A percentile compares a stretch with the other conserved stretches of the same genome.
Conservation (phyloP, 2,797 vertebrate species). For the Adelosebastes latens region DNA sequence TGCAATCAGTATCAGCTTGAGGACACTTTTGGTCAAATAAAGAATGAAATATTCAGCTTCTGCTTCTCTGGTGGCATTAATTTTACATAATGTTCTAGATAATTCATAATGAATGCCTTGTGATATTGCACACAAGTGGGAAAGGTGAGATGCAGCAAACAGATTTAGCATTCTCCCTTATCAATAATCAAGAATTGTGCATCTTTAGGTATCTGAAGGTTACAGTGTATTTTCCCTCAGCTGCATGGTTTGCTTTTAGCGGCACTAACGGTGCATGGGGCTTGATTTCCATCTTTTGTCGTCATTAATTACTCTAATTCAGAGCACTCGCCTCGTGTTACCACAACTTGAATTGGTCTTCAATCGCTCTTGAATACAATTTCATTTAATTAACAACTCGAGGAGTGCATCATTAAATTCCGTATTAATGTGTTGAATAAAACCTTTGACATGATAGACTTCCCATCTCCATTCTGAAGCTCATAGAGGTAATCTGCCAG, state of each 20-base stretch:
- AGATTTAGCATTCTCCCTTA: background rate
- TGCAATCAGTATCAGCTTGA: constrained; percentile 20
- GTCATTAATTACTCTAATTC: constrained; percentile 65
- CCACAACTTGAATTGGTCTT: constrained; percentile 60
- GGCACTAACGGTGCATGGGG: background rate
- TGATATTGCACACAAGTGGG: constrained; percentile 3
- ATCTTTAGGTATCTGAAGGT: constrained; percentile 15
- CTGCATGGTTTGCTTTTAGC: constrained; percentile 13
- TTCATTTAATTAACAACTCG: constrained; percentile 66
- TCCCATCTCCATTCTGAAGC: constrained; percentile 33
- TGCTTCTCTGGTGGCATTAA: constrained; percentile 29
- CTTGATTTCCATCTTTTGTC: constrained; percentile 60
- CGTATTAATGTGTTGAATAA: constrained; percentile 56
- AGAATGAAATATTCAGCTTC: constrained; percentile 42
- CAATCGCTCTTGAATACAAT: constrained; percentile 65
- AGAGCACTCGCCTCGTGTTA: constrained; percentile 61
- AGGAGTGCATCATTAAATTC: constrained; percentile 57
- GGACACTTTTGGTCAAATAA: constrained; percentile 42
- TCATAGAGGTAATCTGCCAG: constrained; percentile 10
- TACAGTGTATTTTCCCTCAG: constrained; percentile 4
- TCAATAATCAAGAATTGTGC: background rate
- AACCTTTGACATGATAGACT: constrained; percentile 42
- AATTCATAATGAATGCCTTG: constrained; percentile 34
- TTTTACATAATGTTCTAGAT: constrained; percentile 49
- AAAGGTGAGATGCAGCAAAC: constrained; percentile 9